phyloP scores from a whole-genome alignment of 1,140 invertebrate species.

The Babylonia areolata region DNA sequence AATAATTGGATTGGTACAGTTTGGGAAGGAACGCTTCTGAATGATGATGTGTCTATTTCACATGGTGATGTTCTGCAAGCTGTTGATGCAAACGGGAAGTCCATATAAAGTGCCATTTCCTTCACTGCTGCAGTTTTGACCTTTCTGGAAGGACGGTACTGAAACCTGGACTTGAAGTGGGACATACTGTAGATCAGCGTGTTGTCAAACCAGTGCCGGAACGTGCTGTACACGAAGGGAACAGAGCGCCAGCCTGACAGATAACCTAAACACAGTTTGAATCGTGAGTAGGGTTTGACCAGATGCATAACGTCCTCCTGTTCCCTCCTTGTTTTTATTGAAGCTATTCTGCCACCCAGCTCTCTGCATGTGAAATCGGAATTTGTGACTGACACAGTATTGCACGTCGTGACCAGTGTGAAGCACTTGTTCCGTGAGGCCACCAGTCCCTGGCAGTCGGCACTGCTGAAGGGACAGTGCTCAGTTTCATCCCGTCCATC shows the following conservation, averaged over 20 bases:
- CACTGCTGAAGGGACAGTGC: conserved; percentile 27
- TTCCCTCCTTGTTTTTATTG: background rate
- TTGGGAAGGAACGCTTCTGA: background rate
- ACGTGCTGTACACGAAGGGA: background rate
- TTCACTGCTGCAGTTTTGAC: background rate
- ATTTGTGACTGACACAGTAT: background rate
- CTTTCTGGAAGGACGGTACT: background rate
- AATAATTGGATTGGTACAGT: background rate
- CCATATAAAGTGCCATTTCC: background rate
- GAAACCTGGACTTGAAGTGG: background rate
- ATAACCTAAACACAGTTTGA: background rate
- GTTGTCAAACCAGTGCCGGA: background rate
- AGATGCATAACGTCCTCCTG: background rate
- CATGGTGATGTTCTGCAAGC: background rate
- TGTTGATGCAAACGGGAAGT: background rate
- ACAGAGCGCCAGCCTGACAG: background rate
- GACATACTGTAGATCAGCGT: background rate
- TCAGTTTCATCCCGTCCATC: background rate
- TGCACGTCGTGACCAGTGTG: background rate
- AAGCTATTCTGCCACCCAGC: background rate
- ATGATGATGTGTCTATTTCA: background rate
- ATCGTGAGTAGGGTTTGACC: background rate
- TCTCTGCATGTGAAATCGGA: background rate
- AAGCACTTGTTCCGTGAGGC: background rate
- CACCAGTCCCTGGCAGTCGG: background rate